A percentile compares a stretch with the other conserved stretches of the same genome.
phyloP scores from a whole-genome alignment of 2,113 vertebrate species.

The Willisornis vidua region DNA sequence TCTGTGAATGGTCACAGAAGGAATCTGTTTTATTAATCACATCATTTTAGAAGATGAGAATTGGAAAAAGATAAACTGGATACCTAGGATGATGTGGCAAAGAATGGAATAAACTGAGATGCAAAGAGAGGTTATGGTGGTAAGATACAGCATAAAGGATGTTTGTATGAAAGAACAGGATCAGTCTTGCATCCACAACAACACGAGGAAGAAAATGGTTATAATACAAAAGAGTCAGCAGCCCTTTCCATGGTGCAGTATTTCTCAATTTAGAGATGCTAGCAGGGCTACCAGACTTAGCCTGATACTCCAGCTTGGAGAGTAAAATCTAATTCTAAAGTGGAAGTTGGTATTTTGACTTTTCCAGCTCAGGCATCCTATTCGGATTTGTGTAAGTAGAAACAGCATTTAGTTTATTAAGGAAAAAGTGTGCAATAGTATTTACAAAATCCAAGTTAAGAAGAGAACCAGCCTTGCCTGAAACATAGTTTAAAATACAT shows the following conservation, averaged over 20 bases:
- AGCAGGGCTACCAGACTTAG: not conserved
- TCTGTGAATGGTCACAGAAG: not conserved
- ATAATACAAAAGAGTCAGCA: not conserved
- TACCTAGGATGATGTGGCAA: not conserved
- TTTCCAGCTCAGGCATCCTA: not conserved
- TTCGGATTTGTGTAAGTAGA: not conserved
- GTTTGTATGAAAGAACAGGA: not conserved
- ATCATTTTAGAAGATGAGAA: slow-evolving; percentile 32
- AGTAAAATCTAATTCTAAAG: not conserved
- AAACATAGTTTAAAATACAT: not conserved
- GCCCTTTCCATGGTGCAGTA: not conserved
- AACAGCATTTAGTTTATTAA: not conserved
- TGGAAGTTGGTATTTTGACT: not conserved
- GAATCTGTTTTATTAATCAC: slow-evolving; percentile 57
- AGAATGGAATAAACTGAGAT: slow-evolving; percentile 24
- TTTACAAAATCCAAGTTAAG: not conserved
- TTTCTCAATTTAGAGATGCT: not conserved
- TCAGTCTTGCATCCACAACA: not conserved
- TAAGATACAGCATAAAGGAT: not conserved
- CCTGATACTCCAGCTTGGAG: not conserved
- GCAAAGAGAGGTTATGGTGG: not conserved
- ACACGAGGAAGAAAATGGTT: not conserved
- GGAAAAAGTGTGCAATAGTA: not conserved
- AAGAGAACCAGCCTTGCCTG: not conserved
- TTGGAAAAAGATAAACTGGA: not conserved